Conservation (phyloP, 1,140 invertebrate species). For the Drosophila nannoptera region DNA sequence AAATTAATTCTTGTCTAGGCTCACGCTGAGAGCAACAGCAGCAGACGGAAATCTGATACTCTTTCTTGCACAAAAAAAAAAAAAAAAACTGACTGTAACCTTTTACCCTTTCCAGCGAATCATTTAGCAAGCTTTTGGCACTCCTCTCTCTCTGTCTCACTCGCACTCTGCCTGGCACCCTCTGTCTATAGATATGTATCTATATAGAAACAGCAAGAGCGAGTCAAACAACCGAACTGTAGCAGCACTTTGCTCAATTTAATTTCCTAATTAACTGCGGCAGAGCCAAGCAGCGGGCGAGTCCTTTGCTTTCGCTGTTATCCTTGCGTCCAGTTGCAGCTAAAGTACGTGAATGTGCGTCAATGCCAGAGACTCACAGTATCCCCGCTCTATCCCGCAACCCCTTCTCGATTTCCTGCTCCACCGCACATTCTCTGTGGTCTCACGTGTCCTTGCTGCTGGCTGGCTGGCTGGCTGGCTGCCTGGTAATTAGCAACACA, state of each 20-base stretch:
- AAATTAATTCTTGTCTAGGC: conserved; percentile 1
- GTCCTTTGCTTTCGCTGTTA: background rate
- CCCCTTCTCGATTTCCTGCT: no score
- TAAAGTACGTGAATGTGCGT: conserved; percentile 50
- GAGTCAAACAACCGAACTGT: conserved; percentile 69
- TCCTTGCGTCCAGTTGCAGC: conserved; percentile 1
- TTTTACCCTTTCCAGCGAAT: no score
- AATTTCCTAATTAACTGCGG: conserved; percentile 77
- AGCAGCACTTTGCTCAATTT: conserved; percentile 76
- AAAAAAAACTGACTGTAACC: no score
- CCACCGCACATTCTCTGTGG: conserved; percentile 19
- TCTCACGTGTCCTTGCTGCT: conserved; percentile 16
- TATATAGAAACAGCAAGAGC: background rate
- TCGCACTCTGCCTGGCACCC: no score
- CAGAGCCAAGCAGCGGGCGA: conserved; percentile 23
- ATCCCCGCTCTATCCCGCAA: background rate
- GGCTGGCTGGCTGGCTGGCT: conserved; percentile 26
- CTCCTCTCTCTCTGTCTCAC: no score
- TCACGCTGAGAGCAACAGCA: conserved; percentile 9
- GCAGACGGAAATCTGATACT: background rate
- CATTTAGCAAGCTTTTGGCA: no score
- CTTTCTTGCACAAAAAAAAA: no score
- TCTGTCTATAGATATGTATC: background rate
- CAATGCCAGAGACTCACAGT: conserved; percentile 11
- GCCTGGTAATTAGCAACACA: conserved; percentile 70